Conservation (phyloP, 64 coral and sea anemone genomes). For the Dendronephthya gigantea region DNA sequence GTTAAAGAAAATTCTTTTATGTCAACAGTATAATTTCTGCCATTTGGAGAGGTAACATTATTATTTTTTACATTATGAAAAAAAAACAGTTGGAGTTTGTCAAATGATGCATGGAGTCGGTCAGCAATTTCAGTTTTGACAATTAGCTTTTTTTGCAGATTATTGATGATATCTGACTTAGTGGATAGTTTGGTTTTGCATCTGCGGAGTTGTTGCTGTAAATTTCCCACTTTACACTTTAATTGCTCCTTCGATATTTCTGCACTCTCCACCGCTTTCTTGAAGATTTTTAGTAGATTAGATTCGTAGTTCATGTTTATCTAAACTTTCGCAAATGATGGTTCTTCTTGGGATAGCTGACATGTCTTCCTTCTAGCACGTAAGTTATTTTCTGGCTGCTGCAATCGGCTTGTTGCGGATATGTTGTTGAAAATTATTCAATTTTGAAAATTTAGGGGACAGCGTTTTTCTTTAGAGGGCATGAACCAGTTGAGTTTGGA, state of each 20-base stretch:
- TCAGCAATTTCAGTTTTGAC: too few relatives aligned
- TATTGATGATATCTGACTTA: background rate
- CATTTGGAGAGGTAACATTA: background rate
- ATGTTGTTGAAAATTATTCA: background rate
- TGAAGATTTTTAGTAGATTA: background rate
- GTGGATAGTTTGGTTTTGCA: background rate
- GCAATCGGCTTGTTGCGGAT: background rate
- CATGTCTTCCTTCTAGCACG: too few relatives aligned
- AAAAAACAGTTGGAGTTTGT: too few relatives aligned
- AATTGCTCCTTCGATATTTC: background rate
- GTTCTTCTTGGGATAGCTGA: too few relatives aligned
- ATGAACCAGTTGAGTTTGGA: background rate
- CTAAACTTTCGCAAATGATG: background rate
- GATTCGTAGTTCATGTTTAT: background rate
- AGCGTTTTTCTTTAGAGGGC: background rate
- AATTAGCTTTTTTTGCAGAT: background rate
- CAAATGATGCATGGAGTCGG: too few relatives aligned
- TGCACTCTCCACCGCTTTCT: background rate
- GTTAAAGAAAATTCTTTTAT: background rate
- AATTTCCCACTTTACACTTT: background rate
- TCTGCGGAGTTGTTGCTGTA: too few relatives aligned
- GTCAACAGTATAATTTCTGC: background rate
- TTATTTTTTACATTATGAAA: too few relatives aligned
- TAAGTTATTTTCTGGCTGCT: background rate
- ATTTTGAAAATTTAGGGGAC: too few relatives aligned